Conservation (phyloP, 1,140 invertebrate species). For the Schlechtendalia chinensis region DNA sequence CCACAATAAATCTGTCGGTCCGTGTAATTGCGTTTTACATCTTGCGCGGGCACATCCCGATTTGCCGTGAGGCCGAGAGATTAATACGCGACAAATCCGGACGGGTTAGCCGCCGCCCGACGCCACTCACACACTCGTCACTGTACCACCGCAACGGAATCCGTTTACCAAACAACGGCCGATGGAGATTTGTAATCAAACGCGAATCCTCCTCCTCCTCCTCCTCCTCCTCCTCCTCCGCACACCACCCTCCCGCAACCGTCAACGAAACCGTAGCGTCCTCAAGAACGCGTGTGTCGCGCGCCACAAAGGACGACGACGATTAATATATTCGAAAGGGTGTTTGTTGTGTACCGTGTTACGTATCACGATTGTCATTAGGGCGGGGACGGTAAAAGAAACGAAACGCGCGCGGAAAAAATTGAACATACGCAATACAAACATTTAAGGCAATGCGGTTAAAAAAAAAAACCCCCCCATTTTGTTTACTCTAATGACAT, state of each 20-base stretch:
- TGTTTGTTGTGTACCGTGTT: too few species aligned
- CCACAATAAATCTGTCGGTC: slow-evolving; percentile 47
- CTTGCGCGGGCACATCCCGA: slow-evolving; percentile 28
- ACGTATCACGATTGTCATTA: too few species aligned
- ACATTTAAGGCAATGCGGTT: too few species aligned
- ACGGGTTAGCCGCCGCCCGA: slow-evolving; percentile 14
- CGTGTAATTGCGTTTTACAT: slow-evolving; percentile 50
- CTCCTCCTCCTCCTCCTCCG: not conserved
- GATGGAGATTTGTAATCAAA: slow-evolving; percentile 40
- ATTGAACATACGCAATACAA: too few species aligned
- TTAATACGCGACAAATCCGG: slow-evolving; percentile 49
- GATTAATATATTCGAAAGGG: slow-evolving; percentile 15
- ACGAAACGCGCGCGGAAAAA: too few species aligned
- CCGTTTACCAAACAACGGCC: slow-evolving; percentile 44
- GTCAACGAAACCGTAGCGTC: not conserved
- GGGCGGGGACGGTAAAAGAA: too few species aligned
- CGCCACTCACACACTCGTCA: not conserved
- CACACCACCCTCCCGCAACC: not conserved
- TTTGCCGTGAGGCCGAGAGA: slow-evolving; percentile 47
- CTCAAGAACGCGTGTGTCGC: not conserved
- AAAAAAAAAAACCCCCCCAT: too few species aligned
- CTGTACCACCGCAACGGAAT: slow-evolving; percentile 23
- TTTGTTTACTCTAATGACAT: too few species aligned
- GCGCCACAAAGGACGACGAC: slow-evolving; percentile 10
- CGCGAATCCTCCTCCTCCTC: not conserved